Conservation (phyloP, 2,797 vertebrate genomes). For the Sebastiscus tertius region DNA sequence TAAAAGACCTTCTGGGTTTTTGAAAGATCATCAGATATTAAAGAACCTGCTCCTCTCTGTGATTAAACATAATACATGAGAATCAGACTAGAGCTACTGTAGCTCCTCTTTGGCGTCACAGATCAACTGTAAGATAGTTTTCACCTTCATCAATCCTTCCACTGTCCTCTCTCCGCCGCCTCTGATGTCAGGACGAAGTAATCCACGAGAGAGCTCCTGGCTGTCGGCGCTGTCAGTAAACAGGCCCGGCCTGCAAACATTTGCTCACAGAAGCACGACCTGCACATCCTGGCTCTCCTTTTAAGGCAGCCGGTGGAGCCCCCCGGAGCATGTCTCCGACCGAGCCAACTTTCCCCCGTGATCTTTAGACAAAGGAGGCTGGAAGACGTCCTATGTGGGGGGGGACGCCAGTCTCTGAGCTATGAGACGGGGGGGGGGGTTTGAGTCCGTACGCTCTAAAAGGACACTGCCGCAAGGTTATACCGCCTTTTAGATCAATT, state of each 20-base stretch:
- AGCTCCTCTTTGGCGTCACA: neutral
- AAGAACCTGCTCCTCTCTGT: neutral
- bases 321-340: slow-evolving; percentile 17
- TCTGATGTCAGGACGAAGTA: slow-evolving; percentile 43
- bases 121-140: neutral
- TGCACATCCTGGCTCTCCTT: slow-evolving; percentile 67
- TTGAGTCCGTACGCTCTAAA: neutral
- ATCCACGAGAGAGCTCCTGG: slow-evolving; percentile 33
- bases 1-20: neutral
- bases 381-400: slow-evolving; percentile 13
- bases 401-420: slow-evolving; percentile 13
- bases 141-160: neutral
- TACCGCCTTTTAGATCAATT: neutral
- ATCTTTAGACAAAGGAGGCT: slow-evolving; percentile 44
- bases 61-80: neutral
- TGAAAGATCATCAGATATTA: neutral
- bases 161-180: neutral
- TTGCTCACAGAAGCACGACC: slow-evolving; percentile 61
- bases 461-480: neutral
- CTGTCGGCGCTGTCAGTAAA: slow-evolving; percentile 54
- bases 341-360: slow-evolving; percentile 57
- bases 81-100: neutral
- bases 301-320: slow-evolving; percentile 64
- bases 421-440: slow-evolving; percentile 3
- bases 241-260: slow-evolving; percentile 52